Percentiles rank a stretch among this genome's conserved stretches.
phyloP scores from a whole-genome alignment of 2,888 invertebrate species.

The Aphidius colemani region DNA sequence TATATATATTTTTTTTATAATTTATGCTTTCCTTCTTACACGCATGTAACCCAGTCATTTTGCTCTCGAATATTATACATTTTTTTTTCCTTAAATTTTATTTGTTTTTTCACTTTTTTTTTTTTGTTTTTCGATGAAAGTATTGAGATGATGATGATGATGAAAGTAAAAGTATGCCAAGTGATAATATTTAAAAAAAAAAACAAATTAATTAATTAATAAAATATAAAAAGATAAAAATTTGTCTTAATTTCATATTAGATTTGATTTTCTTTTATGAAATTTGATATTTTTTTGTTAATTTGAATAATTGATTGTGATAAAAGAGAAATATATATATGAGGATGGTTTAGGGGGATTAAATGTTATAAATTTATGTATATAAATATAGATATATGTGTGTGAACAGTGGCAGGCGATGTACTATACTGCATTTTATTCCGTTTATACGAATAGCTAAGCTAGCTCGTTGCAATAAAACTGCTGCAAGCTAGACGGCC shows the following conservation, averaged over 20 bases:
- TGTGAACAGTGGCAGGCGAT: conserved; percentile 45
- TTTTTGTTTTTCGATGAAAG: not conserved
- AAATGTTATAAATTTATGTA: not conserved
- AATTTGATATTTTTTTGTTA: too few relatives aligned
- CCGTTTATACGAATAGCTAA: conserved; percentile 33
- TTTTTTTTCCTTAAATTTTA: conserved; percentile 5
- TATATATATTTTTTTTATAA: not conserved
- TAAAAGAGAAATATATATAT: not conserved
- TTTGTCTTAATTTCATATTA: too few relatives aligned
- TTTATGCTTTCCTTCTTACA: conserved; percentile 5
- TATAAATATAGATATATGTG: conserved; percentile 2
- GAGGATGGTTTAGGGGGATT: not conserved
- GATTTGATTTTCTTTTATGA: too few relatives aligned
- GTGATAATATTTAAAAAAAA: not conserved
- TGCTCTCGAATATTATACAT: conserved; percentile 3
- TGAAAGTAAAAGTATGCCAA: too few relatives aligned
- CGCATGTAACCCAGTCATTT: conserved; percentile 4
- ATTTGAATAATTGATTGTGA: not conserved
- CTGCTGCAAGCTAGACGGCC: conserved; percentile 57
- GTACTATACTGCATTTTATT: conserved; percentile 35
- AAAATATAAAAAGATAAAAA: not conserved
- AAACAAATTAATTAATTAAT: not conserved
- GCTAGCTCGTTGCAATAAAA: too few relatives aligned
- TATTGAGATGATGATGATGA: too few relatives aligned
- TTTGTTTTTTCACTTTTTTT: not conserved